Base-by-base conservation (phyloP, 2,113 vertebrate genomes). In the Nesospiza acunhae region DNA sequence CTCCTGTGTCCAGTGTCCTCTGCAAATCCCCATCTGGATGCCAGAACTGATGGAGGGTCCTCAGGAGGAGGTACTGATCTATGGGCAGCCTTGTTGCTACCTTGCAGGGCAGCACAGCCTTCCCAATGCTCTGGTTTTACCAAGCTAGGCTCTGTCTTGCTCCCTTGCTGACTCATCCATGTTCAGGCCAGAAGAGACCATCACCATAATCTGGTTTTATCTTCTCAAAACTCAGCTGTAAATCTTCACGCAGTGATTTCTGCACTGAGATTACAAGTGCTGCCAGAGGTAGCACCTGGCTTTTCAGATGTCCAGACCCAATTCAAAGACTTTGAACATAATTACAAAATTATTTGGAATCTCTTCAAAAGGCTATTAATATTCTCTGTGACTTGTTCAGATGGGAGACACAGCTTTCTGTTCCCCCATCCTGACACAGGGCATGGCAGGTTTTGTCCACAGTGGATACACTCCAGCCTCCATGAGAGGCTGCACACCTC, bases 1-100 rank as follows among this genome's bases (percentile, higher is more conserved):
- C 31, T 58, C 42, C 53, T 10, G 4, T 63, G 68, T 64, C 68
- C 3, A 2, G 0, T 30, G 9, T 46, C 49, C 49, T 76, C 76
- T 80, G 37, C 0, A 1, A 76, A 63, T 83, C 26, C n/a, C 13
- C 63, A 46, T 26, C 35, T 0, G 0, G 13, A 64, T 47, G 24
- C 21, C 78, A 44, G 72, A 78, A 39, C 16, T 24, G 37, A 30
- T 39, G 41, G 16, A 81, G 8, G 15, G 49, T 77, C 8, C 26
- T 42, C 56, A 44, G 41, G 17, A 67, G 52, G 58, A 63, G 26
- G 4, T 33, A 22, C 4, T 0, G 4, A n/a, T 92, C 70, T 67
- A 50, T 37, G 47, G 7, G 62, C 33, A 76, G 26, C 35, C 35
- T 72, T 50, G 22, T 59, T 88, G 78, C 41, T 31, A 19, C n/a